phyloP scores from a whole-genome alignment of 2,888 invertebrate genomes.

The Ganaspis brasiliensis region DNA sequence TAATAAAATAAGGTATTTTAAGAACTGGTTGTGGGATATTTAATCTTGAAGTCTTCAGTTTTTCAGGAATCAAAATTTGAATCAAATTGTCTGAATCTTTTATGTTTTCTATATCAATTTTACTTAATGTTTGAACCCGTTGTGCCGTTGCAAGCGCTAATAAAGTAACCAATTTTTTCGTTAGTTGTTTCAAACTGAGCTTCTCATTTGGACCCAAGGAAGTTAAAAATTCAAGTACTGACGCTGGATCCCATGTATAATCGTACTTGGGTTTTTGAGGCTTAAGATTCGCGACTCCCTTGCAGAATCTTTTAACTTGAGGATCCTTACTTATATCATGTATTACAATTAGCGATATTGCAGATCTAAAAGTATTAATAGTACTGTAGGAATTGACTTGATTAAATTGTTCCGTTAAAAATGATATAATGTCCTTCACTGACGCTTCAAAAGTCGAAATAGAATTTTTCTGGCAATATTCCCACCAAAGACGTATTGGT shows the following conservation, averaged over 20 bases:
- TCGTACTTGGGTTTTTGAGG: slow-evolving; percentile 48
- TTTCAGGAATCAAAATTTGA: slow-evolving; percentile 51
- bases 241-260: slow-evolving; percentile 43
- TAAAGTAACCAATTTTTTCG: slow-evolving; percentile 51
- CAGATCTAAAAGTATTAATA: slow-evolving; percentile 4
- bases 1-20: not conserved
- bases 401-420: slow-evolving; percentile 40
- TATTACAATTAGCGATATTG: slow-evolving; percentile 46
- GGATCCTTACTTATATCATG: slow-evolving; percentile 28
- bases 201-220: slow-evolving; percentile 31
- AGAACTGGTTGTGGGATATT: not conserved
- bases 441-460: not conserved
- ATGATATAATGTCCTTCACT: not conserved
- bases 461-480: not conserved
- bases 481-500: not conserved
- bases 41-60: slow-evolving; percentile 44
- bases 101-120: slow-evolving; percentile 50
- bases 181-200: slow-evolving; percentile 19
- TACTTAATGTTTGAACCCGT: slow-evolving; percentile 49
- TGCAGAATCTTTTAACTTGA: slow-evolving; percentile 46
- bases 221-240: not conserved
- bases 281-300: slow-evolving; percentile 35
- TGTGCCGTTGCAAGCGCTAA: slow-evolving; percentile 49
- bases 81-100: slow-evolving; percentile 24
- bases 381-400: slow-evolving; percentile 14